These are phyloP conservation scores for Triops cancriformis DNA, from an alignment of 1,140 invertebrate species.

Conservation along the genomic window DNA sequence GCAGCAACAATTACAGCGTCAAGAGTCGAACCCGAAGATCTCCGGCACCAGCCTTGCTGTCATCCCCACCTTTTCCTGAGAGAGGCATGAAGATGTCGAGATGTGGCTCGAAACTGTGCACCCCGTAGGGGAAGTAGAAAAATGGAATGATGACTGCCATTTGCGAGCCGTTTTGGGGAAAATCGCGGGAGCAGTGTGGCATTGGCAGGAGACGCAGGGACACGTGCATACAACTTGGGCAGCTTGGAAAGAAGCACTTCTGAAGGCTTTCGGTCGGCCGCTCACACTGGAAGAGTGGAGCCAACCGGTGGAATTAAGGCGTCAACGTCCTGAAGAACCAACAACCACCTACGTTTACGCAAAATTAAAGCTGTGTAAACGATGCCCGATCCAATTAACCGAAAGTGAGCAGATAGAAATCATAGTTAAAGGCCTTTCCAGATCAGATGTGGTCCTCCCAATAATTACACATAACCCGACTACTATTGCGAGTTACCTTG, in stretches of 20 bases:
- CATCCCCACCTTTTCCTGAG: constrained; percentile 12
- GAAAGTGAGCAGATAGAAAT: background rate
- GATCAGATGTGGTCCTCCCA: background rate
- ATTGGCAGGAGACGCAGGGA: constrained; percentile 14
- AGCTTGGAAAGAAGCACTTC: background rate
- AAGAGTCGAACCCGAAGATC: too few species aligned
- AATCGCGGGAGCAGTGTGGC: constrained; percentile 8
- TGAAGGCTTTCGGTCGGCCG: background rate
- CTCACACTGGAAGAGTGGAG: constrained; percentile 21
- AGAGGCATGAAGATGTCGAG: background rate
- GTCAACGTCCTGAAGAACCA: background rate
- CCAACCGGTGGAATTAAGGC: background rate
- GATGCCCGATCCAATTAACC: background rate
- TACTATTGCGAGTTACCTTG: background rate
- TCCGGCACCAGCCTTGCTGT: too few species aligned
- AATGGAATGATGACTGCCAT: background rate
- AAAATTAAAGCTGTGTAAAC: constrained; percentile 14
- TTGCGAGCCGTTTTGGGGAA: constrained; percentile 15
- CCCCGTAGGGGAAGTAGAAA: constrained; percentile 14
- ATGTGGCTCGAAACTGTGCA: background rate
- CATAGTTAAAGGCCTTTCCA: background rate
- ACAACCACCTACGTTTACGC: constrained; percentile 17
- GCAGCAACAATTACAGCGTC: background rate
- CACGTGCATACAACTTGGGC: background rate
- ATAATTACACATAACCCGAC: background rate